Evolutionary conservation across 2,797 vertebrate species (phyloP).

Genomic region (Falco columbarius): DNA sequence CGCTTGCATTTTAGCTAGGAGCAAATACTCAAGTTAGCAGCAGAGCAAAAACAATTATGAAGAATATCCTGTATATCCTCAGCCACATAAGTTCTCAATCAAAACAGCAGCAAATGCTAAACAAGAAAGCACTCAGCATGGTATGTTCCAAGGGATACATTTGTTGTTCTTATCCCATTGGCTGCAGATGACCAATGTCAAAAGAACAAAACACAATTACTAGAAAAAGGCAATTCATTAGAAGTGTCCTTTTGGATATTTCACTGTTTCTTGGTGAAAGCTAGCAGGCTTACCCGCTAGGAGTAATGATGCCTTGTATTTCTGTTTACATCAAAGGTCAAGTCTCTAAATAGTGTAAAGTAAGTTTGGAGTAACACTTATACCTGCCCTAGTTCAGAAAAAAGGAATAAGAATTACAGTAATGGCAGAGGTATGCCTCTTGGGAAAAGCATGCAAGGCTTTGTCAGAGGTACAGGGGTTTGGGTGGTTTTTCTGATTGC

Average conservation of each 20-base stretch:
- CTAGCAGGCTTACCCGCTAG: neutral
- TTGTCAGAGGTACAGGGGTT: neutral
- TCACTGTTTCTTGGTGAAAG: neutral
- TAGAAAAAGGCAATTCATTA: neutral
- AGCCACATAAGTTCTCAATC: constrained; percentile 21
- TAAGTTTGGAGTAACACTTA: neutral
- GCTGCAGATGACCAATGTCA: neutral
- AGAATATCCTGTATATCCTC: neutral
- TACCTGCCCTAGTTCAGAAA: neutral
- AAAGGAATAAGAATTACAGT: neutral
- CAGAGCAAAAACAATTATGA: neutral
- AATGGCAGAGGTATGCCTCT: neutral
- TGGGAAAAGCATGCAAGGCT: neutral
- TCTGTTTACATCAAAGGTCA: neutral
- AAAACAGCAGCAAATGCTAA: constrained; percentile 25
- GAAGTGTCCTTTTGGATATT: neutral
- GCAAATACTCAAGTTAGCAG: neutral
- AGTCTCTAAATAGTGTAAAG: neutral
- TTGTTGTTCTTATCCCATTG: neutral
- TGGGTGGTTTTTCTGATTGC: neutral
- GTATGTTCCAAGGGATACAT: neutral
- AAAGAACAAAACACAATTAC: neutral
- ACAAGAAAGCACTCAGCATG: neutral
- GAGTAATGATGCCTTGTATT: neutral
- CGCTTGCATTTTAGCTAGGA: neutral